These are phyloP conservation scores for Prunella himalayana DNA, from an alignment of 2,113 vertebrate species.

Conservation along the genomic window DNA sequence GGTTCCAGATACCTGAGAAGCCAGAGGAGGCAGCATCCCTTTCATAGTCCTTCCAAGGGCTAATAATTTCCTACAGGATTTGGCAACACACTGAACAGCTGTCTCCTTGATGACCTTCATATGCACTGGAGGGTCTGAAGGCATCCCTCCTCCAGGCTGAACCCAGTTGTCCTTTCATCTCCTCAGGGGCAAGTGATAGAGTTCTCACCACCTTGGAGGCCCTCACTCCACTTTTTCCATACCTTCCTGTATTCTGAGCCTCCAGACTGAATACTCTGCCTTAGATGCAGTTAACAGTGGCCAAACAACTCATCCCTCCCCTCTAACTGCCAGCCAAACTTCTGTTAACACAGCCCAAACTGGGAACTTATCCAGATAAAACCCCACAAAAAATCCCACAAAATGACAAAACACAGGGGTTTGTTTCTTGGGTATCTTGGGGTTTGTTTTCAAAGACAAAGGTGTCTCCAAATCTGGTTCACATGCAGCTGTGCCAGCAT, in stretches of 20 bases:
- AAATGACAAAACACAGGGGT: background rate
- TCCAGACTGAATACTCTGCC: background rate
- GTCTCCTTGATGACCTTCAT: background rate
- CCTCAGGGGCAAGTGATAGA: background rate
- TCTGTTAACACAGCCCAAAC: background rate
- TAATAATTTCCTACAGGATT: background rate
- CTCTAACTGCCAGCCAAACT: background rate
- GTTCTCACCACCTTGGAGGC: background rate
- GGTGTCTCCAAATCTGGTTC: background rate
- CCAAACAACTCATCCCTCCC: background rate
- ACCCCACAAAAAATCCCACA: background rate
- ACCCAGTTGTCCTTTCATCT: background rate
- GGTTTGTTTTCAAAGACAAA: background rate
- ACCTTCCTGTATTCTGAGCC: background rate
- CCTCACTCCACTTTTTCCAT: background rate
- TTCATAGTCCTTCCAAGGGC: background rate
- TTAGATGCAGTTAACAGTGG: background rate
- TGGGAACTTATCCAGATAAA: background rate
- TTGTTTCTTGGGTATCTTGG: no score
- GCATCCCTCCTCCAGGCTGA: background rate
- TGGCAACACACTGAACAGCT: background rate
- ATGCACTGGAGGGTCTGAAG: background rate
- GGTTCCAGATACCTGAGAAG: background rate
- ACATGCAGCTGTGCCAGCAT: accelerated
- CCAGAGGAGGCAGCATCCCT: background rate